A percentile compares a stretch with the other conserved stretches of the same genome.
Conservation (phyloP, 2,113 vertebrate species). For the Astatotilapia flaviijosephi region DNA sequence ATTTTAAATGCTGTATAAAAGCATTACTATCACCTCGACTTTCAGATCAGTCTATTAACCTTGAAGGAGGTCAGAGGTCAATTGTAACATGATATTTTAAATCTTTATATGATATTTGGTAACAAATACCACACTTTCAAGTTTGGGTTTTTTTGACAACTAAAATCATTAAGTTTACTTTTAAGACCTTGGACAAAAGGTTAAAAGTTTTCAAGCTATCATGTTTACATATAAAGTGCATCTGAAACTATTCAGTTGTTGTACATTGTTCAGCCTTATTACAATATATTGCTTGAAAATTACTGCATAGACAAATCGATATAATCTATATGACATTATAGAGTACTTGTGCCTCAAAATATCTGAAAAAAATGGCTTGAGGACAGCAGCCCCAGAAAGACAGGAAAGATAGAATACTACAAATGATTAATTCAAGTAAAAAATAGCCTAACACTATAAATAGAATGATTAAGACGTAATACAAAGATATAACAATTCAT, state of each 20-base stretch:
- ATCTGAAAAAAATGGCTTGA: neutral
- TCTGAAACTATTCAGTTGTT: neutral
- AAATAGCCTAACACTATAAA: neutral
- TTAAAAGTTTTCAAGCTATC: neutral
- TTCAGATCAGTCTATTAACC: neutral
- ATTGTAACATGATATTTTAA: neutral
- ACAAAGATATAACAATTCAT: neutral
- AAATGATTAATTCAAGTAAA: neutral
- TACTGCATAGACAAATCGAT: neutral
- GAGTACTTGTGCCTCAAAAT: neutral
- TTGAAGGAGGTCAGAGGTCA: neutral
- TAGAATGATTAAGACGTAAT: neutral
- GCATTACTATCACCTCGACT: neutral
- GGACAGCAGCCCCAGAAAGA: neutral
- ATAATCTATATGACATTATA: neutral
- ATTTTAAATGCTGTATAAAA: neutral
- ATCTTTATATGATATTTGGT: neutral
- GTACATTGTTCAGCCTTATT: neutral
- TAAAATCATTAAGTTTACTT: neutral
- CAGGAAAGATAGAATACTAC: neutral
- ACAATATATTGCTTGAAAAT: neutral
- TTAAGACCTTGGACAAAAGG: neutral
- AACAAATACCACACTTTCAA: neutral
- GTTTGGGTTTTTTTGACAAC: neutral
- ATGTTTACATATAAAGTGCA: neutral